Conservation (phyloP, 2,888 invertebrate genomes). For the Itoplectis maculator region DNA sequence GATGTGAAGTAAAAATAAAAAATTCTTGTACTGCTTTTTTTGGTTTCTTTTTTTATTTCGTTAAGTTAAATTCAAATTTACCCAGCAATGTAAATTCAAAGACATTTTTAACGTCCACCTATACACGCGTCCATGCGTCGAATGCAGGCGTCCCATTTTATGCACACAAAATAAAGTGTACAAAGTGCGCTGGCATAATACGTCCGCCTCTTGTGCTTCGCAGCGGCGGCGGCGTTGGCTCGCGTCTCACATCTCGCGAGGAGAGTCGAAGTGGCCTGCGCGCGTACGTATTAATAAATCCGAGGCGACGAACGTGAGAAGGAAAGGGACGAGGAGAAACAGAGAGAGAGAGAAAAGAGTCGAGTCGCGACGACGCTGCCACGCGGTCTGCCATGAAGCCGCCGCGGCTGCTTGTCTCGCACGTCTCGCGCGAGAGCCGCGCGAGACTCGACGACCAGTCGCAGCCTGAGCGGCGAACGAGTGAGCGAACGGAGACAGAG, state of each 20-base stretch:
- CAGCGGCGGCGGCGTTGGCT: slow-evolving; percentile 38
- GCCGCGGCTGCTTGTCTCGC: slow-evolving; percentile 65
- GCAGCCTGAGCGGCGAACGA: slow-evolving; percentile 32
- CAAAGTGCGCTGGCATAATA: slow-evolving; percentile 27
- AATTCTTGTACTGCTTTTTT: too few relatives aligned
- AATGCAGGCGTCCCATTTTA: too few relatives aligned
- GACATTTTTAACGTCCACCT: too few relatives aligned
- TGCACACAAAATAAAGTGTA: neutral
- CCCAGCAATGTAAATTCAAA: too few relatives aligned
- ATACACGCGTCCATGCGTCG: too few relatives aligned
- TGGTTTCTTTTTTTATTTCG: too few relatives aligned
- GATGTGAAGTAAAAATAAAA: too few relatives aligned
- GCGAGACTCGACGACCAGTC: slow-evolving; percentile 25
- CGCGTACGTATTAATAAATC: slow-evolving; percentile 81
- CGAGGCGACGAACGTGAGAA: slow-evolving; percentile 50
- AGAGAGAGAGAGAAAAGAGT: slow-evolving; percentile 13
- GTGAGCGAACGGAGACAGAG: too few relatives aligned
- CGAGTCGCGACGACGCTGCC: slow-evolving; percentile 76
- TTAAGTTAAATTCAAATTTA: too few relatives aligned
- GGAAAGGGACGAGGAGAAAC: neutral
- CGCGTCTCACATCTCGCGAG: slow-evolving; percentile 47
- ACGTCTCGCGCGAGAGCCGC: slow-evolving; percentile 36
- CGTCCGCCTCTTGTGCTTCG: slow-evolving; percentile 29
- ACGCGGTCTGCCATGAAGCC: slow-evolving; percentile 83
- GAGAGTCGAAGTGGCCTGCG: neutral